phyloP scores from a whole-genome alignment of 2,888 invertebrate species.

The Venustoraphidia nigricollis region DNA sequence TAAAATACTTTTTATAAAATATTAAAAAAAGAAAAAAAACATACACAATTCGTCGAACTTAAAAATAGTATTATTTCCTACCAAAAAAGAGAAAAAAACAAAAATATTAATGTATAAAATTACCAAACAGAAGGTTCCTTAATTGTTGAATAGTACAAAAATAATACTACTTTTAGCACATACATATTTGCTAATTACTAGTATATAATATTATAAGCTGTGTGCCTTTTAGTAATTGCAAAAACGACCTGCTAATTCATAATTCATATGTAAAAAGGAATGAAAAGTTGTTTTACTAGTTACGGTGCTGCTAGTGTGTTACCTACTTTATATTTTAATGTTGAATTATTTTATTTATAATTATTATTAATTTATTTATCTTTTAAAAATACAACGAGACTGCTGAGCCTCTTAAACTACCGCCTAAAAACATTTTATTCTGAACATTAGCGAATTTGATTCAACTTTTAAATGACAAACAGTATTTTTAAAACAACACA shows the following conservation, averaged over 20 bases:
- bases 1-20: no score
- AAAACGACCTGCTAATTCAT: conserved; percentile 36
- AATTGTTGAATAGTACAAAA: conserved; percentile 11
- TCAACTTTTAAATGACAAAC: no score
- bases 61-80: neutral
- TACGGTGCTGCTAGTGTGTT: no score
- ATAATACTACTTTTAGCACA: conserved; percentile 30
- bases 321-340: no score
- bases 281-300: no score
- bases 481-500: no score
- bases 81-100: neutral
- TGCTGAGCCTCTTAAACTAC: no score
- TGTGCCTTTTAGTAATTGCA: conserved; percentile 73
- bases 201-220: conserved; percentile 40
- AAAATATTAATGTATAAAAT: conserved; percentile 3
- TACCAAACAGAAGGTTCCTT: conserved; percentile 1
- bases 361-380: no score
- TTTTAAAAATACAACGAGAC: no score
- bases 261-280: conserved; percentile 11
- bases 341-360: no score
- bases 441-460: no score
- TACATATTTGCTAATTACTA: conserved; percentile 32
- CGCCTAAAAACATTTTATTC: no score
- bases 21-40: neutral
- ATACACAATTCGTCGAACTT: conserved; percentile 1